Evolutionary conservation across 1,140 invertebrate genomes (phyloP).

Genomic region (Psilanteris sp.): DNA sequence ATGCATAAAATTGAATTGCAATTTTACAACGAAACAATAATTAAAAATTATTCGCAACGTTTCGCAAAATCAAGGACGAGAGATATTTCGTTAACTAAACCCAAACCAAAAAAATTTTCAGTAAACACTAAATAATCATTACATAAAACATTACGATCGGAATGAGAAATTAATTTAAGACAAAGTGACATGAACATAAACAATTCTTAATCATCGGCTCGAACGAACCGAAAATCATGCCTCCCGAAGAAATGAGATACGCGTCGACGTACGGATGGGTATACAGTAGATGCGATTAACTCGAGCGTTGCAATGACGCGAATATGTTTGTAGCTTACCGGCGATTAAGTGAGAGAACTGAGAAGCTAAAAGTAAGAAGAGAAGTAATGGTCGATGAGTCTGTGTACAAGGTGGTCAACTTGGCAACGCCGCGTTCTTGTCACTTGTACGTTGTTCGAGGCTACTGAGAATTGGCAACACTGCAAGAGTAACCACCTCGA

Average conservation of each 20-base stretch:
- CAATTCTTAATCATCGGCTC: too few relatives aligned
- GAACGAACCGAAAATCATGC: too few relatives aligned
- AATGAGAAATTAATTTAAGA: too few relatives aligned
- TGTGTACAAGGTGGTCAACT: conserved; percentile 45
- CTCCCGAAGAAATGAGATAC: neutral
- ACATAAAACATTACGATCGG: too few relatives aligned
- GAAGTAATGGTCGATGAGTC: conserved; percentile 41
- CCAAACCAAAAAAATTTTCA: too few relatives aligned
- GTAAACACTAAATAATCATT: too few relatives aligned
- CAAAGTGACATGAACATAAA: too few relatives aligned
- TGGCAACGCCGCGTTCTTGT: conserved; percentile 60
- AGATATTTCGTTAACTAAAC: too few relatives aligned
- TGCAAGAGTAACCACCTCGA: conserved; percentile 42
- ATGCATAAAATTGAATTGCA: too few relatives aligned
- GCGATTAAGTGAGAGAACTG: conserved; percentile 31
- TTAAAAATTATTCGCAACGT: too few relatives aligned
- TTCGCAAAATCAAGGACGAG: too few relatives aligned
- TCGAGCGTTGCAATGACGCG: neutral
- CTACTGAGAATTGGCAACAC: conserved; percentile 56
- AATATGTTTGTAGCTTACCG: conserved; percentile 45
- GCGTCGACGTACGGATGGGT: neutral
- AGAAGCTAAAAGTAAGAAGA: conserved; percentile 18
- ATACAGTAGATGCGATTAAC: neutral
- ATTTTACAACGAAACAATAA: too few relatives aligned
- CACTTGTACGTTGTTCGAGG: conserved; percentile 30